Evolutionary conservation across 1,140 invertebrate species (phyloP), one percentile per base, ranked within the genome.

Genomic region (Drosophila littoralis): DNA sequence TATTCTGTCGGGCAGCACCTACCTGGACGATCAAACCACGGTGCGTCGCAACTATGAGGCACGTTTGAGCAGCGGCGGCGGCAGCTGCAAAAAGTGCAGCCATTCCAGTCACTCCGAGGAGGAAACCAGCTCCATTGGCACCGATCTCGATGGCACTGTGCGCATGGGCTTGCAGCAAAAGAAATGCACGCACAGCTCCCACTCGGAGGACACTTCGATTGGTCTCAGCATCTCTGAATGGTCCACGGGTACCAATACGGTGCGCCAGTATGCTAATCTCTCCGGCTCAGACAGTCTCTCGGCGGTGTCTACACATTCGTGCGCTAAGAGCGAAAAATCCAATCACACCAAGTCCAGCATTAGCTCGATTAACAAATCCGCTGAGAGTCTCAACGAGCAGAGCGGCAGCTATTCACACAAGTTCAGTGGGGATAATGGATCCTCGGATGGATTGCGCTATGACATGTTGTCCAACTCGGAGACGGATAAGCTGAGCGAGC

Each of bases 181-280:
- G 73, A 93, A 96, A 94, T 95, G 96, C 92, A 93, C 95, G 57
- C 94, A 96, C 91, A 95, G 96, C 92, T 96, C 96, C 0, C 96
- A 96, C 88, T 96, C 96, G 15, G 96, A 97, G 91, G 96, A 97
- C 85, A 97, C 96, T 1, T 97, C 96, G 0, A 96, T 97, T 91
- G 96, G 96, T 13, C 92, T 97, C 33, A 96, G 96, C 73, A 95
- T 96, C 82, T 97, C 96, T 1, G 96, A 97, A 78, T 97, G 96
- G 96, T 97, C 96, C 0, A 97, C 96, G 40, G 96, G 96, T 28
- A 96, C 95, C 1, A 97, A 96, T 77, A 96, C 96, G 0, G 96
- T 96, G 0, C 94, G 95, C 12, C 95, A 96, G 83, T 96, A 94
- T 93, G 96, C 94, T 75, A 96, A 94, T 94, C 93, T 95, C 10